Conservation (phyloP, 2,888 invertebrate genomes). For the Orthosia cruda region DNA sequence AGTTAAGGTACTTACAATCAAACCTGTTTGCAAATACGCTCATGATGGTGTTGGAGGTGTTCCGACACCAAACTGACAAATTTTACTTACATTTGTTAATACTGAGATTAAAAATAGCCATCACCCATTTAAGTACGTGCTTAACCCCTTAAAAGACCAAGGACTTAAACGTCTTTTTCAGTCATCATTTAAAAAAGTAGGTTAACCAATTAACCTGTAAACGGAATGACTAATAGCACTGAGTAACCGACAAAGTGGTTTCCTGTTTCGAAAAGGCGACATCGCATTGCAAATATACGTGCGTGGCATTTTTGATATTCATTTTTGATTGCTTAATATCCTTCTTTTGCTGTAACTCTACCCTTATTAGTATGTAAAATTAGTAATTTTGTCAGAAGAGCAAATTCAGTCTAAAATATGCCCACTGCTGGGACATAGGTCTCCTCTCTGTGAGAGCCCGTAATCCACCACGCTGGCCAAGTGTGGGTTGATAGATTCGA, state of each 20-base stretch:
- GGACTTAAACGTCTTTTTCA: constrained; percentile 23
- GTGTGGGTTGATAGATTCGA: too few relatives aligned
- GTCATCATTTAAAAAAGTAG: constrained; percentile 67
- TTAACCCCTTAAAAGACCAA: neutral
- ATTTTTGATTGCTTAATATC: constrained; percentile 24
- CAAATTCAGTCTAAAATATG: too few relatives aligned
- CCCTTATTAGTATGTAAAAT: constrained; percentile 3
- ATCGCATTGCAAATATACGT: constrained; percentile 43
- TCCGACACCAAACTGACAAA: too few relatives aligned
- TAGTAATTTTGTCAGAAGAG: neutral
- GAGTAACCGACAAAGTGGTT: constrained; percentile 73
- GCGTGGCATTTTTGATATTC: constrained; percentile 31
- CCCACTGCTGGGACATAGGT: too few relatives aligned
- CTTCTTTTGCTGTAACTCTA: neutral
- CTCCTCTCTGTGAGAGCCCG: too few relatives aligned
- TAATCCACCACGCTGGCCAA: too few relatives aligned
- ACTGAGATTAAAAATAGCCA: neutral
- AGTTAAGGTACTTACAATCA: too few relatives aligned
- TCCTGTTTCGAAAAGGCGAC: constrained; percentile 73
- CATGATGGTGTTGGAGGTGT: too few relatives aligned
- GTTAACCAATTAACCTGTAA: constrained; percentile 77
- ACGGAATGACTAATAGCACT: constrained; percentile 75
- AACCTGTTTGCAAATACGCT: too few relatives aligned
- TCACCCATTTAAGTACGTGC: neutral
- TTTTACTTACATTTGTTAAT: neutral